Conservation (phyloP, 1,140 invertebrate genomes). For the Tetragnatha versicolor region DNA sequence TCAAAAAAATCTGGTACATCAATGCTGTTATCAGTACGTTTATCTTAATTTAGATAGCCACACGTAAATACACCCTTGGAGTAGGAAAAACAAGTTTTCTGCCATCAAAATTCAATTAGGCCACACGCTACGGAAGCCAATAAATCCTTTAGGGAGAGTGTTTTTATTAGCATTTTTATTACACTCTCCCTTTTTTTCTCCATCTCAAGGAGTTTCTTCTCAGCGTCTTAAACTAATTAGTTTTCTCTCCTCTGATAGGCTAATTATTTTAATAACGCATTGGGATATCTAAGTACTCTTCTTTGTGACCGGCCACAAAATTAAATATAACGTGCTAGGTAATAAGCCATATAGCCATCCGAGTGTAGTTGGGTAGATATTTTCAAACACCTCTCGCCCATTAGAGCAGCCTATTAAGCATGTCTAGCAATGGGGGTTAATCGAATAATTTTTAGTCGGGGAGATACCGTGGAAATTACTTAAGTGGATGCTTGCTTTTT, state of each 20-base stretch:
- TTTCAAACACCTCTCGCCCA: too few relatives aligned
- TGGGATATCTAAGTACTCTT: background rate
- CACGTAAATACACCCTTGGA: too few relatives aligned
- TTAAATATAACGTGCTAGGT: background rate
- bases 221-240: conserved; percentile 5
- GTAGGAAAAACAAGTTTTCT: background rate
- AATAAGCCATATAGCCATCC: background rate
- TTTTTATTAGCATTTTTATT: conserved; percentile 10
- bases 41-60: too few relatives aligned
- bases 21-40: too few relatives aligned
- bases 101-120: conserved; percentile 25
- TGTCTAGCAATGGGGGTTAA: too few relatives aligned
- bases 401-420: too few relatives aligned
- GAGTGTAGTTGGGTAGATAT: too few relatives aligned
- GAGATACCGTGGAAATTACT: too few relatives aligned
- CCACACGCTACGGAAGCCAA: conserved; percentile 1
- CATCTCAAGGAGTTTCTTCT: background rate
- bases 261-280: conserved; percentile 16
- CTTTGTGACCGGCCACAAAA: background rate
- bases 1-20: too few relatives aligned
- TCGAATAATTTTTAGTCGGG: too few relatives aligned
- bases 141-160: background rate
- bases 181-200: too few relatives aligned
- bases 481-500: too few relatives aligned
- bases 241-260: background rate